Evolutionary conservation across 2,888 invertebrate species (phyloP), one percentile per base, ranked within the genome.

Genomic region (Cosmia pyralina): DNA sequence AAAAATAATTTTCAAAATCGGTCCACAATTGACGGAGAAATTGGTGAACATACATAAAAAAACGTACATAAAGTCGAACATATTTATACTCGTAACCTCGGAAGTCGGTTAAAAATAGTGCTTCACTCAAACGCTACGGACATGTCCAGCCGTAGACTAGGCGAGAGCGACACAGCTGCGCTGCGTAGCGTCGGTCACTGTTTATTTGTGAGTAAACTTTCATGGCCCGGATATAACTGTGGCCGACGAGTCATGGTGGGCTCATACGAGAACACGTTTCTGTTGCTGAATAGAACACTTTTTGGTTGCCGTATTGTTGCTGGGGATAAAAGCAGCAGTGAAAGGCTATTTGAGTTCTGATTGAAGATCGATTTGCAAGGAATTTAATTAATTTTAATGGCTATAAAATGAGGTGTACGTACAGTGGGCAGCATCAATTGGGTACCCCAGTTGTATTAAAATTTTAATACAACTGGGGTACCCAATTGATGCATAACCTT

Each of bases 131-230:
- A 50, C 44, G 19, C 13, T 52, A 22, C 28, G 13, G 38, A 19
- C 17, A 22, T 28, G 60, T 70, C 8, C 77, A 28, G 28, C n/a
- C 11, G 48, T 44, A 15, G 22, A 19, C 3, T 69, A 15, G 60
- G 48, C 28, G 34, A 55, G 44, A 28, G 53, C 48, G 22, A 55
- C 64, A n/a, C 53, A 59, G 41, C 64, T 59, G 75, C n/a, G 41
- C 64, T 59, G 75, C n/a, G 38, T 34, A 28, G 28, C 50, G 8
- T 58, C 34, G 41, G 8, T 58, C 34, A 38, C 38, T 60, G 34
- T 83, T 72, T 80, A 74, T 79, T 78, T 68, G 72, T 57, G 50
- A 71, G 15, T 69, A 57, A 67, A 83, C 75, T 75, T 81, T 69
- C 55, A 82, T 69, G 62, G 62, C 28, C 19, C 63, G 64, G 50